Evolutionary conservation across 2,888 invertebrate genomes (phyloP).

Genomic region (Branchellion lobata): DNA sequence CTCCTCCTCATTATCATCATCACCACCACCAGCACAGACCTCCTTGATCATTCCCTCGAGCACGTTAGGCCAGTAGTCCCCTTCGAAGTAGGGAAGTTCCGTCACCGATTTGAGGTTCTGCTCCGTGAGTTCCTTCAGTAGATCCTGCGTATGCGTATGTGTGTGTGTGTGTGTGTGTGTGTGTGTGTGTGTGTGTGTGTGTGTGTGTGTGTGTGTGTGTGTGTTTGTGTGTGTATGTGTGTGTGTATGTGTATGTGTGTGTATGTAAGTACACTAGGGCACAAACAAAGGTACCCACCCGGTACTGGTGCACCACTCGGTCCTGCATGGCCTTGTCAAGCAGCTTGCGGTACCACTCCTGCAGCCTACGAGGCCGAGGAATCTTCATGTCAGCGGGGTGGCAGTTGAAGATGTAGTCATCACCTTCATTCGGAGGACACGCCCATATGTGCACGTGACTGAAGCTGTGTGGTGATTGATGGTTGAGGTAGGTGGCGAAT

Average conservation of each 20-base stretch:
- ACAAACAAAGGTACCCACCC: slow-evolving; percentile 61
- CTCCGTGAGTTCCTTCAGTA: slow-evolving; percentile 94
- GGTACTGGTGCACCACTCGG: slow-evolving; percentile 95
- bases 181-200: too few relatives aligned
- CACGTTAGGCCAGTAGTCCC: slow-evolving; percentile 99
- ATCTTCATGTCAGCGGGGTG: slow-evolving; percentile 99
- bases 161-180: too few relatives aligned
- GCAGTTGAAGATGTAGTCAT: slow-evolving; percentile 99
- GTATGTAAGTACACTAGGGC: too few relatives aligned
- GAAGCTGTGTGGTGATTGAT: slow-evolving; percentile 66
- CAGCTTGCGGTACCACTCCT: slow-evolving; percentile 99
- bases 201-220: too few relatives aligned
- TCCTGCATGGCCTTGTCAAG: slow-evolving; percentile 95
- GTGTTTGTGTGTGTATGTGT: too few relatives aligned
- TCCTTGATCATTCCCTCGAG: slow-evolving; percentile 98
- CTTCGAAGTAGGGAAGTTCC: slow-evolving; percentile 63
- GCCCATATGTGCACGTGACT: slow-evolving; percentile 99
- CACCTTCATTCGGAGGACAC: slow-evolving; percentile 98
- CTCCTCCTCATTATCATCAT: too few relatives aligned
- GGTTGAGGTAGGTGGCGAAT: not conserved
- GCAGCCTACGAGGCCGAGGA: slow-evolving; percentile 96
- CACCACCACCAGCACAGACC: slow-evolving; percentile 62
- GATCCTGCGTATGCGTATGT: slow-evolving; percentile 56
- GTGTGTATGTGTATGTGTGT: too few relatives aligned
- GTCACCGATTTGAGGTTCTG: slow-evolving; percentile 74